phyloP scores from a whole-genome alignment of 1,140 invertebrate genomes.

The Telenomus remus region DNA sequence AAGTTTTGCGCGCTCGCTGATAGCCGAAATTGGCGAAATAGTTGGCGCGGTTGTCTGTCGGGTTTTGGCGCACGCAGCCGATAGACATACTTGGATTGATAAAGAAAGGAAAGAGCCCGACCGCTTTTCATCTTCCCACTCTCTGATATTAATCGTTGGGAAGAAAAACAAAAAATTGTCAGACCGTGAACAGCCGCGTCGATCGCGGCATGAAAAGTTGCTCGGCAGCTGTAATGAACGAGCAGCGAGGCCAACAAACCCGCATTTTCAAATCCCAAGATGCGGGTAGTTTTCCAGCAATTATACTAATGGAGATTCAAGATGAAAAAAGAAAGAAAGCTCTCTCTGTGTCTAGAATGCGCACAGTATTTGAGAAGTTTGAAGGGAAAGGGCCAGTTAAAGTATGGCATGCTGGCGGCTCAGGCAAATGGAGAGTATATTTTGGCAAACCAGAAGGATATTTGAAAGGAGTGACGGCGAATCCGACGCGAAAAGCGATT shows the following conservation, averaged over 20 bases:
- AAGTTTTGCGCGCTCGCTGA: neutral
- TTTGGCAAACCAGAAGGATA: conserved; percentile 2
- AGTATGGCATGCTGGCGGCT: conserved; percentile 37
- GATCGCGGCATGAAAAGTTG: conserved; percentile 57
- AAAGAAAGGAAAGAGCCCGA: conserved; percentile 45
- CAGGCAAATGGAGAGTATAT: conserved; percentile 2
- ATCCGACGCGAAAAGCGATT: conserved; percentile 43
- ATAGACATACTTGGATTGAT: conserved; percentile 46
- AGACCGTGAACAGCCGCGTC: conserved; percentile 39
- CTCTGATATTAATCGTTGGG: conserved; percentile 45
- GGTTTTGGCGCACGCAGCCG: neutral
- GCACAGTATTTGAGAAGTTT: conserved; percentile 45
- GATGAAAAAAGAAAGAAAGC: conserved; percentile 41
- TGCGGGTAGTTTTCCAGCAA: conserved; percentile 70
- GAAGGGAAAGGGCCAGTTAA: conserved; percentile 8
- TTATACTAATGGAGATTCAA: conserved; percentile 74
- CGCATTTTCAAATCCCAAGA: conserved; percentile 64
- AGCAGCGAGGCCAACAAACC: conserved; percentile 45
- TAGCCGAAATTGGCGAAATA: conserved; percentile 5
- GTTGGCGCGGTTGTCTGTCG: conserved; percentile 1
- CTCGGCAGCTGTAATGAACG: conserved; percentile 38
- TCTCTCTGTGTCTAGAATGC: conserved; percentile 42
- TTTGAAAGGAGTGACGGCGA: conserved; percentile 41
- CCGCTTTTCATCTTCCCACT: conserved; percentile 48
- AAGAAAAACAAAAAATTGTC: conserved; percentile 51